Conservation (phyloP, 64 coral and sea anemone species). For the Montipora efflorescens region DNA sequence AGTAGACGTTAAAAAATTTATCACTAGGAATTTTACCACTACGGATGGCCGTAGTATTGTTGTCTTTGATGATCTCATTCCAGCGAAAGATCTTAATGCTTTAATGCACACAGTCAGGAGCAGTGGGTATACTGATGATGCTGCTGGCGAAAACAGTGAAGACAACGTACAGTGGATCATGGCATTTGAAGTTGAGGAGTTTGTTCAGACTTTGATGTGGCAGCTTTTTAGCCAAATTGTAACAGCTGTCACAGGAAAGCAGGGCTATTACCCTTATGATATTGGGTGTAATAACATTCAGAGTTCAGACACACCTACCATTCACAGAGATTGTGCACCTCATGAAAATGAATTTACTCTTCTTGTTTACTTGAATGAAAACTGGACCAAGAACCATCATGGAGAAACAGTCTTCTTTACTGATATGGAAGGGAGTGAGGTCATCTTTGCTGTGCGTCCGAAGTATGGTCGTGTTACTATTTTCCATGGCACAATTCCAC, state of each 20-base stretch:
- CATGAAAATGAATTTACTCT: conserved; percentile 84
- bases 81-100: conserved; percentile 44
- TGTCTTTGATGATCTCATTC: conserved; percentile 79
- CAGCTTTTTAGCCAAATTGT: conserved; percentile 60
- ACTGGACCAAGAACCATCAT: conserved; percentile 84
- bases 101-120: conserved; percentile 36
- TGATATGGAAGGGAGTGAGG: conserved; percentile 62
- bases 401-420: conserved; percentile 88
- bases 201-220: conserved; percentile 75
- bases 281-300: conserved; percentile 87
- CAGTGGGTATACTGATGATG: conserved; percentile 64
- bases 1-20: conserved; percentile 43
- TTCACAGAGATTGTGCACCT: conserved; percentile 59
- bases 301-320: conserved; percentile 65
- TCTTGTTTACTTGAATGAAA: conserved; percentile 79
- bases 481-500: conserved; percentile 87
- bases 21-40: conserved; percentile 69
- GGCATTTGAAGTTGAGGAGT: conserved; percentile 69
- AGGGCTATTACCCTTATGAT: conserved; percentile 86
- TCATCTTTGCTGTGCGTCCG: conserved; percentile 87
- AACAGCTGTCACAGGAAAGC: conserved; percentile 49
- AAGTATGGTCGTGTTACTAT: conserved; percentile 80
- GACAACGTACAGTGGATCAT: conserved; percentile 88
- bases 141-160: conserved; percentile 47
- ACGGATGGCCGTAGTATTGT: conserved; percentile 51